phyloP scores from a whole-genome alignment of 2,888 invertebrate species.

The Zhengitettix transpicula region DNA sequence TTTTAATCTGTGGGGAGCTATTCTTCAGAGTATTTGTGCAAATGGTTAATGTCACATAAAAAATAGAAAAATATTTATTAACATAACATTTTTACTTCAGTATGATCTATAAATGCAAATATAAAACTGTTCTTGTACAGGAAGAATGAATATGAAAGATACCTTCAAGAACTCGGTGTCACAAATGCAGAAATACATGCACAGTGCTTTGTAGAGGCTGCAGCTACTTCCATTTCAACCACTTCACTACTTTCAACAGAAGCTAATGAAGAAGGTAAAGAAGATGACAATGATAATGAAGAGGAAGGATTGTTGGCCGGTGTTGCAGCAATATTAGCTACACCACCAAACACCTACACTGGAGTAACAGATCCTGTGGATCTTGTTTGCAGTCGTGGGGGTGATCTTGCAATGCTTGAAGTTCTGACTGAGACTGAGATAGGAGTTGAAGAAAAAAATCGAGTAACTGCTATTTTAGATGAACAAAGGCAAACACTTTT shows the following conservation, averaged over 20 bases:
- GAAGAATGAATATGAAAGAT: slow-evolving; percentile 46
- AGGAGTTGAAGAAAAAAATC: slow-evolving; percentile 5
- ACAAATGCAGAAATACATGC: slow-evolving; percentile 20
- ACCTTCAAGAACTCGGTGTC: slow-evolving; percentile 50
- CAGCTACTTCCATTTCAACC: background rate
- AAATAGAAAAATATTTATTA: too few species aligned
- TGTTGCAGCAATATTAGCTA: slow-evolving; percentile 44
- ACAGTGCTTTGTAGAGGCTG: slow-evolving; percentile 15
- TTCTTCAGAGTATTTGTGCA: too few species aligned
- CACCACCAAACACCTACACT: slow-evolving; percentile 67
- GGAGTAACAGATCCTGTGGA: slow-evolving; percentile 45
- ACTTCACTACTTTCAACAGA: background rate
- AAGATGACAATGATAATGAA: background rate
- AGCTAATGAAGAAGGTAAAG: background rate
- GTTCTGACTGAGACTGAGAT: slow-evolving; percentile 24
- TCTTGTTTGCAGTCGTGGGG: slow-evolving; percentile 55
- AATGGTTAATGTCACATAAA: too few species aligned
- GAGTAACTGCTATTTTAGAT: slow-evolving; percentile 40
- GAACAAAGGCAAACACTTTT: slow-evolving; percentile 60
- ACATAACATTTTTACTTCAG: too few species aligned
- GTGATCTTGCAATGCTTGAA: slow-evolving; percentile 59
- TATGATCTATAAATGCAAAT: too few species aligned
- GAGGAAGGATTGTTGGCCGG: slow-evolving; percentile 7
- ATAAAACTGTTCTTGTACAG: slow-evolving; percentile 20
- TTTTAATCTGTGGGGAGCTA: too few species aligned